Conservation (phyloP, 2,888 invertebrate species). For the Ennomos fuscantarius region DNA sequence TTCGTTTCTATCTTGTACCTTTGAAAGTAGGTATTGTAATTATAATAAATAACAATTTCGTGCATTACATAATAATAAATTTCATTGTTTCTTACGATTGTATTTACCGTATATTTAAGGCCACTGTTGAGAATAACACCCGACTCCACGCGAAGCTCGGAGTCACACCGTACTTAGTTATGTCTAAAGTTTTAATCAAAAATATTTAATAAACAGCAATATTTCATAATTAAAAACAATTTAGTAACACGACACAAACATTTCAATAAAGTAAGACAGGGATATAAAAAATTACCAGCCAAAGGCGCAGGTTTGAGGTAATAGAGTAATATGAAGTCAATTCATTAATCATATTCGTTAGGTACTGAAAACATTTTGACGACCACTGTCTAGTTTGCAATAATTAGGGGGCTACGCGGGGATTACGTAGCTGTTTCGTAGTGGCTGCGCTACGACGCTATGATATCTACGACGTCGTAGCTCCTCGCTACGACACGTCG, state of each 20-base stretch:
- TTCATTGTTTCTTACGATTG: conserved; percentile 84
- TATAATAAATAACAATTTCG: conserved; percentile 83
- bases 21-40: conserved; percentile 84
- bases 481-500: conserved; percentile 31
- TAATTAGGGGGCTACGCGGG: conserved; percentile 52
- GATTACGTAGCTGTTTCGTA: conserved; percentile 49
- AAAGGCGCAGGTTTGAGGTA: conserved; percentile 82
- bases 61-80: conserved; percentile 83
- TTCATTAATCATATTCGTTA: conserved; percentile 84
- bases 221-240: conserved; percentile 65
- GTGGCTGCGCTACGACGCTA: conserved; percentile 28
- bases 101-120: conserved; percentile 82
- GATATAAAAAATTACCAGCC: conserved; percentile 79
- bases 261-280: conserved; percentile 82
- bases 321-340: conserved; percentile 84
- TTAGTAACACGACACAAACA: conserved; percentile 73
- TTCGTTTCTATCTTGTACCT: conserved; percentile 84
- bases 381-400: conserved; percentile 75
- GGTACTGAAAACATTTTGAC: conserved; percentile 72
- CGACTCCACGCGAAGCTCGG: conserved; percentile 68
- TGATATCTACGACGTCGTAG: conserved; percentile 27
- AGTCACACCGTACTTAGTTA: conserved; percentile 80
- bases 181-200: conserved; percentile 80
- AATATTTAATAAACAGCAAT: conserved; percentile 65
- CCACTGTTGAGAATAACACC: conserved; percentile 75